Percentiles rank a stretch among this genome's conserved stretches.
phyloP scores from a whole-genome alignment of 1,140 invertebrate species.

The Papilio dardanus region DNA sequence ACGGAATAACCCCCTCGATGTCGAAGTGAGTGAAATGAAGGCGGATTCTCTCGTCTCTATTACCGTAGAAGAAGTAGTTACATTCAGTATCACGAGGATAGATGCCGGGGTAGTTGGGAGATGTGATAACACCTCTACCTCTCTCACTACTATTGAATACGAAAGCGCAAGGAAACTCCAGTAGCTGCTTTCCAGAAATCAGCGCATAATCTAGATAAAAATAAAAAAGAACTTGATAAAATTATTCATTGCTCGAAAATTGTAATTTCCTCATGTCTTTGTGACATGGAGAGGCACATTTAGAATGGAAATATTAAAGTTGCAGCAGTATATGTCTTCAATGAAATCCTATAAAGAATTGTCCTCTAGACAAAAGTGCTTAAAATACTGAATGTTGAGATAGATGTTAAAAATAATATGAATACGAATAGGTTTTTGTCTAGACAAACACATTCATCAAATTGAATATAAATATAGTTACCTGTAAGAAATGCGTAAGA shows the following conservation, averaged over 20 bases:
- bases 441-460: no score
- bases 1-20: conserved; percentile 95
- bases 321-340: no score
- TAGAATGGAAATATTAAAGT: no score
- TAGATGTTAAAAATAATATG: no score
- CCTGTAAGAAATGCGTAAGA: conserved; percentile 94
- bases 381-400: no score
- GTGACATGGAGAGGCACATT: neutral
- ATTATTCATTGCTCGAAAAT: neutral
- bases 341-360: no score
- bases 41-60: conserved; percentile 89
- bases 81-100: conserved; percentile 97
- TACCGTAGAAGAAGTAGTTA: conserved; percentile 97
- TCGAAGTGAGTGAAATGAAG: conserved; percentile 95
- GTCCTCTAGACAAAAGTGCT: no score
- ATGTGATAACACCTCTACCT: conserved; percentile 91
- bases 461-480: conserved; percentile 79
- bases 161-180: conserved; percentile 90
- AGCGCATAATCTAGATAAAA: conserved; percentile 88
- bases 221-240: neutral
- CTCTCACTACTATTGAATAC: conserved; percentile 90
- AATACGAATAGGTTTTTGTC: no score
- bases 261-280: neutral
- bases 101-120: conserved; percentile 96
- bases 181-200: conserved; percentile 87